Base-by-base conservation (phyloP, 2,113 vertebrate species). In the Hypocryptadius cinnamomeus region DNA sequence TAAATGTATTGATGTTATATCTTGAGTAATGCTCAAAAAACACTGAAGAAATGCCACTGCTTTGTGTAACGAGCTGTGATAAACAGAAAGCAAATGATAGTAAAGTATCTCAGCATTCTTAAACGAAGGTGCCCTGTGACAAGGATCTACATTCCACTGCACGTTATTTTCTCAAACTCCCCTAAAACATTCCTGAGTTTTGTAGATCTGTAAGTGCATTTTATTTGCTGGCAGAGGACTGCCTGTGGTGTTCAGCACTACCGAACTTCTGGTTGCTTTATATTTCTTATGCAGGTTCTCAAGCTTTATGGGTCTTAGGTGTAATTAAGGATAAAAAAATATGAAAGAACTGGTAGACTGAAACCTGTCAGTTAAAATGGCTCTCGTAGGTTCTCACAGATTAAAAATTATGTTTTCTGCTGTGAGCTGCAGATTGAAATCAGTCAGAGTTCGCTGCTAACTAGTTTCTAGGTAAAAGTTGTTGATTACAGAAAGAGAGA, bases 401-500 rank as follows among this genome's bases (percentile, higher is more conserved):
- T 96, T 35, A 96, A 96, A 95, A 96, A 79, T 83, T 80, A 54
- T 94, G 77, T 95, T 96, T 97, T 97, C 92, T 97, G 93, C 96
- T 96, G 20, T 80, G 89, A 94, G 89, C 93, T 89, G 44, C 94
- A 96, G 97, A 96, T 97, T 64, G 91, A 89, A 96, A 97, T 98
- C 97, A 97, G 95, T 89, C 92, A 76, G 91, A 91, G 73, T 69
- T 97, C 79, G 74, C 97, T 79, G 37, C 96, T 86, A 51, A 93
- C 81, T 96, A 95, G 96, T 97, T 98, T 98, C 98, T 98, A 98
- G 98, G 98, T 98, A 98, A 98, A 98, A 98, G 97, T 97, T 98
- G 98, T 98, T 98, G 97, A 98, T 97, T 97, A 92, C 97, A 96
- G 96, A 97, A 98, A 95, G 97, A 97, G 97, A 97, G 97, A 98